Evolutionary conservation across 2,888 invertebrate species (phyloP), one percentile per base, ranked within the genome.

Genomic region (Subacronicta megacephala): DNA sequence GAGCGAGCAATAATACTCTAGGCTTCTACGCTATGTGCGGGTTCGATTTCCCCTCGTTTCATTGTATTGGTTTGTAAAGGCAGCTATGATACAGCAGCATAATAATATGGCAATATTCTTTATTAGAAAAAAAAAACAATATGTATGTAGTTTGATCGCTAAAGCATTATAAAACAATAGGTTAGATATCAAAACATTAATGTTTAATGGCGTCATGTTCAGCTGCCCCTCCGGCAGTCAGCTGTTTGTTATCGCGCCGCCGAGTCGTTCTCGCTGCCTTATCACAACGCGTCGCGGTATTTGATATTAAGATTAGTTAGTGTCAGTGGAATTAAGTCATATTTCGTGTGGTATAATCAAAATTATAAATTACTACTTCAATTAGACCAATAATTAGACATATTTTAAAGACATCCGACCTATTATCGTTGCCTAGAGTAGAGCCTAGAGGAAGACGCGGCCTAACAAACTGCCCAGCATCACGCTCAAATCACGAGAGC

Each of bases 241-340:
- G 80, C 79, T 75, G 80, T 75, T 69, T 23, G 72, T 63, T 64
- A 78, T 75, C 80, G 56, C 17, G 29, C 17, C 62, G 53, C 35
- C 55, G 20, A 58, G 59, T 66, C 79, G 78, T 40, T 47, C n/a
- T 23, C 13, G 35, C 42, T 16, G 36, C 7, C 23, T 38, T 65
- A 60, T 60, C 56, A 52, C 37, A 13, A 5, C 15, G 5, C 37
- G 18, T 9, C 23, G 12, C 17, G 31, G 20, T 1, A 31, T 31
- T 16, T 43, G 54, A 37, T 43, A 35, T 16, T 20, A 51, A 13
- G 7, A 20, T 3, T 13, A n/a, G n/a, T 17, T 9, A 6, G 9
- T 10, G 12, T 10, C n/a, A n/a, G n/a, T n/a, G n/a, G n/a, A n/a
- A n/a, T n/a, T n/a, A n/a, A n/a, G n/a, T n/a, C n/a, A n/a, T n/a